A percentile compares a stretch with the other conserved stretches of the same genome.
phyloP scores from a whole-genome alignment of 2,113 vertebrate species.

The Lonchura striata region DNA sequence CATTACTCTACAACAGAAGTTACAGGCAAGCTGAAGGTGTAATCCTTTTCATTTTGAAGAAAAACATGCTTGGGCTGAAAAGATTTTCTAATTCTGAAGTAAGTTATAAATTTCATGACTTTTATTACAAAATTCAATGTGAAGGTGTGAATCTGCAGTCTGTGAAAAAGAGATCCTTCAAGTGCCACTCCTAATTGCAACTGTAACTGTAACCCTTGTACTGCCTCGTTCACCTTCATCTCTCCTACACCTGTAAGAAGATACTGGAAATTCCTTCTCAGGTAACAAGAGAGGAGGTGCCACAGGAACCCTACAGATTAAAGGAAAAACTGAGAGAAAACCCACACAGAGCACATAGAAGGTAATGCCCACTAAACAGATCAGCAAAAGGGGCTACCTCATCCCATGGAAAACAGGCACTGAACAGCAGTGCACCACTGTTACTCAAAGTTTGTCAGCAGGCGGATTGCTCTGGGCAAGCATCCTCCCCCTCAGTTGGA shows the following conservation, averaged over 20 bases:
- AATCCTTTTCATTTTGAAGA: neutral
- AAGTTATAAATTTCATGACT: neutral
- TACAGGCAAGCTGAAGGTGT: neutral
- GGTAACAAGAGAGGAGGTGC: neutral
- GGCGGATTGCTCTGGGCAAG: accelerated
- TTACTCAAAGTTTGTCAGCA: neutral
- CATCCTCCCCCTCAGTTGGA: neutral
- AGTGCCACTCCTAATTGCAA: neutral
- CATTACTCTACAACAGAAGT: neutral
- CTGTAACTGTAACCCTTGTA: neutral
- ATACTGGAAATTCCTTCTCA: neutral
- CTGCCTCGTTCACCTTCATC: neutral
- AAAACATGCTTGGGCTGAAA: neutral
- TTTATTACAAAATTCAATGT: neutral
- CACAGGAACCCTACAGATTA: neutral
- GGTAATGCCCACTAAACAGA: accelerated
- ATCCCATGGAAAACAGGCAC: neutral
- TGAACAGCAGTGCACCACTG: neutral
- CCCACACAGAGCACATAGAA: neutral
- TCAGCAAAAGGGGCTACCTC: neutral
- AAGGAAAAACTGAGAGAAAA: neutral
- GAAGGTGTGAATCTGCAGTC: neutral
- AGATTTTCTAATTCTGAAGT: neutral
- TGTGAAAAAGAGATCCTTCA: neutral
- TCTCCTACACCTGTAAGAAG: neutral